Conservation (phyloP, 2,888 invertebrate species). For the Rapana venosa region DNA sequence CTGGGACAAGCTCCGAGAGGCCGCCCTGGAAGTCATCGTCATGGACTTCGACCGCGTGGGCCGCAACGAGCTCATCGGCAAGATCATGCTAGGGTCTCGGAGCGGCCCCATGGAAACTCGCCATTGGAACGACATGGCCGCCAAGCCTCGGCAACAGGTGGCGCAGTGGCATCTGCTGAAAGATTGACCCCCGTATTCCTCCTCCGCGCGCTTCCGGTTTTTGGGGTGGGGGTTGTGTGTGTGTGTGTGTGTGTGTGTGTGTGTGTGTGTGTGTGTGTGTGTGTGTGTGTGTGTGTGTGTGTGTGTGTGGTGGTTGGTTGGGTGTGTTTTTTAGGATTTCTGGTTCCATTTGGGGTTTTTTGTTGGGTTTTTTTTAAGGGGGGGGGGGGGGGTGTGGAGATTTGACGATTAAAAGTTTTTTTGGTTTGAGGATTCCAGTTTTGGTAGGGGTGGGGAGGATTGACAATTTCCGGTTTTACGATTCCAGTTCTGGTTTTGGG, state of each 20-base stretch:
- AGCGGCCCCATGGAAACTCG: constrained; percentile 97
- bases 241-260: too few relatives aligned
- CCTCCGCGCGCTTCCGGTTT: not conserved
- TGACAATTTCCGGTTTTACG: too few relatives aligned
- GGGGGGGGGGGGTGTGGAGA: too few relatives aligned
- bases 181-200: constrained; percentile 61
- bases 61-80: constrained; percentile 93
- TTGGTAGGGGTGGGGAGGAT: too few relatives aligned
- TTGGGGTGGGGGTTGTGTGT: not conserved
- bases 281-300: too few relatives aligned
- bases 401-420: too few relatives aligned
- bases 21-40: constrained; percentile 94
- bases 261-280: too few relatives aligned
- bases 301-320: too few relatives aligned
- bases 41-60: constrained; percentile 99
- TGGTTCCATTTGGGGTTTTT: not conserved
- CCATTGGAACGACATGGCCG: constrained; percentile 99
- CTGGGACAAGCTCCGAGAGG: constrained; percentile 97
- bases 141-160: constrained; percentile 95
- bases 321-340: too few relatives aligned
- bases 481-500: too few relatives aligned
- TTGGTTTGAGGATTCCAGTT: too few relatives aligned
- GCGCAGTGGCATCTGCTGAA: constrained; percentile 98
- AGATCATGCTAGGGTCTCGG: constrained; percentile 79
- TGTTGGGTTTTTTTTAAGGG: not conserved